These are phyloP conservation scores for Cerceris ruficornis DNA, from an alignment of 2,888 invertebrate genomes.

Conservation along the genomic window DNA sequence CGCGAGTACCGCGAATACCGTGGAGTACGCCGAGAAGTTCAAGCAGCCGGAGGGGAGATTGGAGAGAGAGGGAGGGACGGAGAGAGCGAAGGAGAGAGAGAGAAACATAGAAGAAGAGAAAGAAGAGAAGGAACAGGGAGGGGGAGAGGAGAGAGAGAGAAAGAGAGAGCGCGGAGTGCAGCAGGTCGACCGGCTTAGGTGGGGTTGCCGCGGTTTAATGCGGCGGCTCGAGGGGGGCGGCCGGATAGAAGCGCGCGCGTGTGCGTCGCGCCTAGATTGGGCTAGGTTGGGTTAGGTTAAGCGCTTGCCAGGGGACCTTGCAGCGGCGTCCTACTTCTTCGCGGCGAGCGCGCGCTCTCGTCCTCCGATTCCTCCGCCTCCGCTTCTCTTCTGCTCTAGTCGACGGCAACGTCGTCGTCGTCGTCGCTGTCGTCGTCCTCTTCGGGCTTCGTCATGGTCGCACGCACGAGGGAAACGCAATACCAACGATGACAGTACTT, in stretches of 20 bases:
- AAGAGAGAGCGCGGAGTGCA: constrained; percentile 47
- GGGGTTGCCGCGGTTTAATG: constrained; percentile 59
- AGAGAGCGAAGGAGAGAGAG: constrained; percentile 14
- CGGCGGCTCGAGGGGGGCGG: constrained; percentile 25
- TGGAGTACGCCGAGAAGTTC: constrained; percentile 28
- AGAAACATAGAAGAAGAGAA: not conserved
- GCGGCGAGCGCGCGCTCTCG: constrained; percentile 50
- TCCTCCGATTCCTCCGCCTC: constrained; percentile 48
- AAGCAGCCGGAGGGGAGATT: constrained; percentile 4
- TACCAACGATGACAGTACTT: not conserved
- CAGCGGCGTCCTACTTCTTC: constrained; percentile 67
- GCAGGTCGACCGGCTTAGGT: constrained; percentile 59
- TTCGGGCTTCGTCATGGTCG: constrained; percentile 13
- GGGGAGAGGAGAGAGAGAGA: constrained; percentile 10
- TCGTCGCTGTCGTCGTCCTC: constrained; percentile 33
- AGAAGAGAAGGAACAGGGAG: constrained; percentile 33
- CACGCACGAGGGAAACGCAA: constrained; percentile 8
- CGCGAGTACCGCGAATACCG: constrained; percentile 44
- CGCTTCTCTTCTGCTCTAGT: constrained; percentile 18
- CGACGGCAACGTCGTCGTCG: constrained; percentile 23
- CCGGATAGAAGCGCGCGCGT: constrained; percentile 57
- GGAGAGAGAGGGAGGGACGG: constrained; percentile 10
- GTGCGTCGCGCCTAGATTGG: constrained; percentile 60
- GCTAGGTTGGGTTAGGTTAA: constrained; percentile 67
- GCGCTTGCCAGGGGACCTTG: constrained; percentile 64